Base-by-base conservation (phyloP, 2,888 invertebrate species). In the Leptothorax acervorum region DNA sequence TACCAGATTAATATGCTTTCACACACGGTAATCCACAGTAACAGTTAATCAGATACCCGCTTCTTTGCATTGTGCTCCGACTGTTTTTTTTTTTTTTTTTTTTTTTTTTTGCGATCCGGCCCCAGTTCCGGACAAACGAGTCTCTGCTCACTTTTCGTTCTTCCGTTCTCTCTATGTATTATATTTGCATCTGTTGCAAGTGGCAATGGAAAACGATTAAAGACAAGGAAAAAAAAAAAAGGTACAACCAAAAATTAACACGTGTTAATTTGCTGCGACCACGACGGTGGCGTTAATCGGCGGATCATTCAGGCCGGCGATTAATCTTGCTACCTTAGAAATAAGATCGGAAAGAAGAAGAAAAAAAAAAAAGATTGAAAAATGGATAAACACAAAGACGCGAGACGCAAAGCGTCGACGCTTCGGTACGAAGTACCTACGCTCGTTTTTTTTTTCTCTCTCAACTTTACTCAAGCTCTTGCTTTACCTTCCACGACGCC, bases 181-280 rank as follows among this genome's bases (percentile, higher is more conserved):
- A 39, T 82, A 48, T 85, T 18, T 83, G 70, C 86, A 83, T 76
- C 48, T 53, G 48, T 73, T 68, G 66, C 76, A 74, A 63, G 53
- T 45, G 12, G 51, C 55, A 75, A 31, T 63, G 78, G 23, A 48
- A 48, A 55, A 55, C 63, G 79, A 71, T 65, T 71, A 73, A 57
- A 71, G 70, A 48, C 45, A 55, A 66, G 66, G 39, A 55, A 57
- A 66, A 75, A 48, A 75, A 48, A 11, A 57, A 23, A 23, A 23
- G 23, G 23, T 23, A 85, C 48, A 57, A 78, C 42, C 28, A 82
- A 74, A 42, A 89, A 91, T 88, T 89, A 89, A 92, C 87, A 93
- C 92, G 93, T 94, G 93, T 93, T 93, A 89, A 93, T 94, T 94
- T 94, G 93, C 93, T 93, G 94, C 92, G 91, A 93, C 93, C 92